phyloP scores from a whole-genome alignment of 53 echinoderm and acorn worm genomes.

The Mesocentrotus franciscanus region DNA sequence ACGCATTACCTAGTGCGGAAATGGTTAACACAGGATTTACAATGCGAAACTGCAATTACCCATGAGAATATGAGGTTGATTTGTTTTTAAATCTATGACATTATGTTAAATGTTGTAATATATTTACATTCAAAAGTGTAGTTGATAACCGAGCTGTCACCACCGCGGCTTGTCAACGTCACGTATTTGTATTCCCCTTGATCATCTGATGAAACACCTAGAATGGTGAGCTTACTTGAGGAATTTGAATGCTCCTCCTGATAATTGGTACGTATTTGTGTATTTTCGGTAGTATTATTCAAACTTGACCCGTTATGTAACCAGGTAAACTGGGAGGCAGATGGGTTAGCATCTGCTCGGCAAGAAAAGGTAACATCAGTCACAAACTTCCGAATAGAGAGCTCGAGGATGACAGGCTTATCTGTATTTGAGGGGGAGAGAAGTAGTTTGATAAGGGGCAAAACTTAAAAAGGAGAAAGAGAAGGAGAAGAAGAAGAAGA shows the following conservation, averaged over 20 bases:
- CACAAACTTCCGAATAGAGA: neutral
- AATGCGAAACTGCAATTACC: too few species aligned
- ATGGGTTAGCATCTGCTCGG: neutral
- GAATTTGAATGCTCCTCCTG: neutral
- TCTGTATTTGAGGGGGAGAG: neutral
- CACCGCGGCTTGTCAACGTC: neutral
- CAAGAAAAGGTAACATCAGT: neutral
- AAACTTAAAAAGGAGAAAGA: too few species aligned
- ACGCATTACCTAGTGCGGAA: too few species aligned
- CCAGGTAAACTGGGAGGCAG: neutral
- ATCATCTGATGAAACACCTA: neutral
- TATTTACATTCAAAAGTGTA: conserved; percentile 3
- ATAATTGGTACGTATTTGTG: neutral
- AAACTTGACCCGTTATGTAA: neutral
- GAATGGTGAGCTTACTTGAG: neutral
- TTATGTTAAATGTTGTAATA: neutral
- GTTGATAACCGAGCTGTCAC: neutral
- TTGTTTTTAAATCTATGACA: too few species aligned
- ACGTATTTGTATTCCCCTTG: neutral
- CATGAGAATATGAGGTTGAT: too few species aligned
- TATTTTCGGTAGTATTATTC: neutral
- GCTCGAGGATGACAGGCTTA: neutral
- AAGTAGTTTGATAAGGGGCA: too few species aligned
- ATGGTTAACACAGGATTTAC: too few species aligned
- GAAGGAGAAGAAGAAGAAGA: too few species aligned